A percentile compares a stretch with the other conserved stretches of the same genome.
These are phyloP conservation scores for Bombus pascuorum DNA, from an alignment of 1,140 invertebrate genomes.

Conservation along the genomic window DNA sequence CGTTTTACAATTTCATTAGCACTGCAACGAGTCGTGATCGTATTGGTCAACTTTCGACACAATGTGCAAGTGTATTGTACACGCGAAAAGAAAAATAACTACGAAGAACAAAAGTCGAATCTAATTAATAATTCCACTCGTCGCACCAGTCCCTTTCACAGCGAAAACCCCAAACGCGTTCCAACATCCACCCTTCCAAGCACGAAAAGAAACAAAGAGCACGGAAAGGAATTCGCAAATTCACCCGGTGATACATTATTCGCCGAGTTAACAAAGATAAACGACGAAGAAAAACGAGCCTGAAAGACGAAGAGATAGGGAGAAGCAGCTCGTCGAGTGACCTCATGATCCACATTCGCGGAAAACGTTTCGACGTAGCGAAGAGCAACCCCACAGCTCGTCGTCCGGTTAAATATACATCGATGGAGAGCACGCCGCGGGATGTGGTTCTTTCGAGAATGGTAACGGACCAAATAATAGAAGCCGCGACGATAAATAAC, in stretches of 20 bases:
- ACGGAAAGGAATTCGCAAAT: background rate
- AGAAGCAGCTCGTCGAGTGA: background rate
- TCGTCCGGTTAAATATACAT: slow-evolving; percentile 32
- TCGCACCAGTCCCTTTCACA: background rate
- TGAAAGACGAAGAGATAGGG: background rate
- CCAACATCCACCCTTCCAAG: background rate
- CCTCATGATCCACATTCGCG: slow-evolving; percentile 18
- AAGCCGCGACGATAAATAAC: slow-evolving; percentile 52
- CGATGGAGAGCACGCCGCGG: background rate
- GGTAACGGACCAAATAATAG: slow-evolving; percentile 29
- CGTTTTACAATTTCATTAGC: no score
- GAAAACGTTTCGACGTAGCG: background rate
- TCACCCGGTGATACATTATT: background rate
- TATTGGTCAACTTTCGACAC: background rate
- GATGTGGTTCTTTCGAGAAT: slow-evolving; percentile 21
- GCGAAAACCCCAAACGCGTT: background rate
- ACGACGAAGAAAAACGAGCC: background rate
- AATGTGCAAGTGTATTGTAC: background rate
- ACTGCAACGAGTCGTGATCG: no score
- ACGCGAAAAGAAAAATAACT: background rate
- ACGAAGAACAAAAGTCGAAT: background rate
- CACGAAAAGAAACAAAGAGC: background rate
- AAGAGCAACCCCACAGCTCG: background rate
- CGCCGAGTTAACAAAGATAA: background rate
- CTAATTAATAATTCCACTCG: background rate